Evolutionary conservation across 2,888 invertebrate species (phyloP).

Genomic region (Boloria euphrosyne): DNA sequence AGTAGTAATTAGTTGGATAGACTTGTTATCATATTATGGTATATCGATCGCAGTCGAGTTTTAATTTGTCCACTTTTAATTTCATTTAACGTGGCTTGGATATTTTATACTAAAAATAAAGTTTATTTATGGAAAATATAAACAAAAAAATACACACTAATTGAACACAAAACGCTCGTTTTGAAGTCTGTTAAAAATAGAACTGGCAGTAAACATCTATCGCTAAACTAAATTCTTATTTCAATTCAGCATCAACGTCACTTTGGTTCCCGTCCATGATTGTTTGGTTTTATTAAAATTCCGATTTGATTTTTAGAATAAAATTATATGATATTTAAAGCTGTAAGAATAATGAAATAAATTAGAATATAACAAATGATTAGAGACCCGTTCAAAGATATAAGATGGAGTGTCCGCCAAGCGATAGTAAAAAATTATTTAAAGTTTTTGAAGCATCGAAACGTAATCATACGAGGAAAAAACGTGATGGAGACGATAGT

Average conservation of each 20-base stretch:
- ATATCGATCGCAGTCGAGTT: too few species aligned
- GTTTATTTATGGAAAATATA: too few species aligned
- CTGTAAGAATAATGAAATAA: slow-evolving; percentile 53
- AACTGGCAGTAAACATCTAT: slow-evolving; percentile 28
- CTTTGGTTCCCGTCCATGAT: slow-evolving; percentile 55
- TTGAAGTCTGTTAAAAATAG: neutral
- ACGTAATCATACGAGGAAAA: slow-evolving; percentile 60
- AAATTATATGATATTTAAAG: slow-evolving; percentile 42
- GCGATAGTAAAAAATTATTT: slow-evolving; percentile 72
- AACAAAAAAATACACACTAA: neutral
- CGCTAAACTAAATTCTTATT: slow-evolving; percentile 52
- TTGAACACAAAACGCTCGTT: neutral
- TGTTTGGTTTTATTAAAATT: slow-evolving; percentile 62
- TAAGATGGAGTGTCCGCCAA: slow-evolving; percentile 71
- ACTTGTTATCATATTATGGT: too few species aligned
- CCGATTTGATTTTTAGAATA: slow-evolving; percentile 47
- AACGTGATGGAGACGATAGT: slow-evolving; percentile 59
- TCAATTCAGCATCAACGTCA: slow-evolving; percentile 55
- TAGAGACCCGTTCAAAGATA: slow-evolving; percentile 53
- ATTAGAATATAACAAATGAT: slow-evolving; percentile 54
- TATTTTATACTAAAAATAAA: too few species aligned
- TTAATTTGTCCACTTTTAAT: too few species aligned
- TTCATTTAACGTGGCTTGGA: too few species aligned
- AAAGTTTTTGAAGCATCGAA: slow-evolving; percentile 72
- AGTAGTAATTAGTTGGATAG: too few species aligned